A percentile compares a stretch with the other conserved stretches of the same genome.
Conservation (phyloP, 1,140 invertebrate species). For the Pseudomyrmex concolor region DNA sequence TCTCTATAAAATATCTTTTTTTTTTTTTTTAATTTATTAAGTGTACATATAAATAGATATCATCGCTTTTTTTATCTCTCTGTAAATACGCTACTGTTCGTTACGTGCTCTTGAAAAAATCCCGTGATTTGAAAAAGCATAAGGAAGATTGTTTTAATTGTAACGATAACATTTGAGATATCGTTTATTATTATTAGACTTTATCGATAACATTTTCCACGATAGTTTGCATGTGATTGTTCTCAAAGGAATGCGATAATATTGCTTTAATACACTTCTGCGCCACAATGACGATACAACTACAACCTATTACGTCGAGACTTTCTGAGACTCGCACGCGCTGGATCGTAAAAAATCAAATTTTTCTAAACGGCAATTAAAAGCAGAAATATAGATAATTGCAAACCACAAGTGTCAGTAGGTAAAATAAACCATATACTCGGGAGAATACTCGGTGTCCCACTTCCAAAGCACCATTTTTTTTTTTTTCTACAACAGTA, state of each 20-base stretch:
- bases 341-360: conserved; percentile 65
- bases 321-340: conserved; percentile 30
- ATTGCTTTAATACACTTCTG: conserved; percentile 67
- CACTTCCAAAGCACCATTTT: conserved; percentile 6
- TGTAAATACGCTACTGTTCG: conserved; percentile 46
- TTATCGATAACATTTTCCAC: conserved; percentile 51
- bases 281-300: conserved; percentile 66
- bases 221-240: conserved; percentile 43
- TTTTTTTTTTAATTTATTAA: too few species aligned
- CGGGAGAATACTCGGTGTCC: background rate
- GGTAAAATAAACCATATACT: conserved; percentile 19
- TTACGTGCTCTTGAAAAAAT: conserved; percentile 69
- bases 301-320: conserved; percentile 45
- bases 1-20: conserved; percentile 17
- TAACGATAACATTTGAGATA: conserved; percentile 46
- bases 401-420: conserved; percentile 44
- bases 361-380: conserved; percentile 56
- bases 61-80: conserved; percentile 36
- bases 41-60: conserved; percentile 13
- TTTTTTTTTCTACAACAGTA: conserved; percentile 4
- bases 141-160: conserved; percentile 41
- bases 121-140: conserved; percentile 52
- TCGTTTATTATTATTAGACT: conserved; percentile 57
- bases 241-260: conserved; percentile 50
- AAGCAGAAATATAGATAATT: background rate